Percentiles rank a stretch among this genome's conserved stretches.
Evolutionary conservation across 2,888 invertebrate genomes (phyloP).

Genomic region (Drosophila sordidula): DNA sequence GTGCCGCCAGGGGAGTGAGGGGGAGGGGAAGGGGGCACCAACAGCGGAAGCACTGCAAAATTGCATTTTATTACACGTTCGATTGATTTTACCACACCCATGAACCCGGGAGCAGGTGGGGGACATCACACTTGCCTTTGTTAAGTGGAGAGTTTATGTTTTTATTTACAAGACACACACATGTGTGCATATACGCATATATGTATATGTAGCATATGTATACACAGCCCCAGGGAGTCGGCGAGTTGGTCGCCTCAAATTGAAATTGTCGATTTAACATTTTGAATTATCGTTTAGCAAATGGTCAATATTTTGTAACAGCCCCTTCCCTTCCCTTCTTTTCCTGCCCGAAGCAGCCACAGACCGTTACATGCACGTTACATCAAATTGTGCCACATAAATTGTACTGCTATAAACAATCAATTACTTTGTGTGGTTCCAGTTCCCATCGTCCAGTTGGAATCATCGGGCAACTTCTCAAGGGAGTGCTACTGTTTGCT

Average conservation of each 20-base stretch:
- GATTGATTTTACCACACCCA: slow-evolving; percentile 66
- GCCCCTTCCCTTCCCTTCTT: not conserved
- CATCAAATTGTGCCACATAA: slow-evolving; percentile 67
- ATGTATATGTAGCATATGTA: slow-evolving; percentile 28
- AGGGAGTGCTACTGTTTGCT: slow-evolving; percentile 39
- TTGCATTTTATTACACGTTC: slow-evolving; percentile 80
- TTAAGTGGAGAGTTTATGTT: slow-evolving; percentile 71
- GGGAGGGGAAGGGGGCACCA: slow-evolving; percentile 8
- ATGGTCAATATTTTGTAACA: slow-evolving; percentile 72
- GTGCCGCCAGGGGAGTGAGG: slow-evolving; percentile 15
- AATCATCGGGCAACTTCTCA: slow-evolving; percentile 17
- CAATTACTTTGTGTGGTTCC: slow-evolving; percentile 75
- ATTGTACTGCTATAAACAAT: slow-evolving; percentile 79
- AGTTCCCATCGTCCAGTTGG: slow-evolving; percentile 21
- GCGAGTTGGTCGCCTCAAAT: slow-evolving; percentile 56
- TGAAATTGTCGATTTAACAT: slow-evolving; percentile 80
- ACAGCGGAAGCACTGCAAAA: slow-evolving; percentile 52
- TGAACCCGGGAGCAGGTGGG: slow-evolving; percentile 13
- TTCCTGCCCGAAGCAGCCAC: slow-evolving; percentile 5
- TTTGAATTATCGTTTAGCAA: slow-evolving; percentile 80
- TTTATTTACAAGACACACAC: slow-evolving; percentile 52
- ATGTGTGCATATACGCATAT: not conserved
- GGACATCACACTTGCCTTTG: slow-evolving; percentile 61
- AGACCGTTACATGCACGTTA: slow-evolving; percentile 37
- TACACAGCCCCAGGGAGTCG: slow-evolving; percentile 30